phyloP scores from a whole-genome alignment of 2,797 vertebrate species.

The Gymnopithys bicolor region DNA sequence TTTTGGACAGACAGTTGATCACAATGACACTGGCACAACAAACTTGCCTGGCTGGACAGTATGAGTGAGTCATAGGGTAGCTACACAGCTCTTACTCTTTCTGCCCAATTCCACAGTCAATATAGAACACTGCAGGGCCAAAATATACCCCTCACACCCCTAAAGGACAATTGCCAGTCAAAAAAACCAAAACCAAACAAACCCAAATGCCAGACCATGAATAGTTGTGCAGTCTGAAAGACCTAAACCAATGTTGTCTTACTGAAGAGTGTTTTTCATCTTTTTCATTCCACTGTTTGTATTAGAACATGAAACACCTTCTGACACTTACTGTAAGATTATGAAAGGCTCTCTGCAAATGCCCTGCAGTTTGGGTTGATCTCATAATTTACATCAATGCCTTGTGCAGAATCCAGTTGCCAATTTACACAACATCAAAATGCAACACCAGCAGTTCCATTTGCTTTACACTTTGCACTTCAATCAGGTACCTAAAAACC shows the following conservation, averaged over 20 bases:
- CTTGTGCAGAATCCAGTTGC: neutral
- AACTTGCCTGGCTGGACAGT: neutral
- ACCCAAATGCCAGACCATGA: neutral
- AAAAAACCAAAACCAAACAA: neutral
- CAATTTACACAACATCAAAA: neutral
- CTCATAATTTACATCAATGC: neutral
- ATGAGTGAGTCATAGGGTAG: neutral
- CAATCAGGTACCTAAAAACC: neutral
- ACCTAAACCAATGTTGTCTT: neutral
- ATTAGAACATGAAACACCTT: neutral
- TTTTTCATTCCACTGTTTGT: neutral
- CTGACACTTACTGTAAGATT: neutral
- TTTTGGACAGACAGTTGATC: neutral
- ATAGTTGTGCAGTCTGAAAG: neutral
- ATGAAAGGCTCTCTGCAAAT: neutral
- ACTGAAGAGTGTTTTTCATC: fast-evolving
- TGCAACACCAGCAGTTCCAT: neutral
- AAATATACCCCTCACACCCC: neutral
- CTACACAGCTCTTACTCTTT: neutral
- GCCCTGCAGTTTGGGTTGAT: neutral
- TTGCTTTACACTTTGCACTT: neutral
- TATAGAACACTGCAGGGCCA: neutral
- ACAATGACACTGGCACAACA: neutral
- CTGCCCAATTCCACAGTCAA: neutral
- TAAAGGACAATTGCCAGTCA: neutral